Conservation (phyloP, 2,797 vertebrate species). For the Chelon auratus region DNA sequence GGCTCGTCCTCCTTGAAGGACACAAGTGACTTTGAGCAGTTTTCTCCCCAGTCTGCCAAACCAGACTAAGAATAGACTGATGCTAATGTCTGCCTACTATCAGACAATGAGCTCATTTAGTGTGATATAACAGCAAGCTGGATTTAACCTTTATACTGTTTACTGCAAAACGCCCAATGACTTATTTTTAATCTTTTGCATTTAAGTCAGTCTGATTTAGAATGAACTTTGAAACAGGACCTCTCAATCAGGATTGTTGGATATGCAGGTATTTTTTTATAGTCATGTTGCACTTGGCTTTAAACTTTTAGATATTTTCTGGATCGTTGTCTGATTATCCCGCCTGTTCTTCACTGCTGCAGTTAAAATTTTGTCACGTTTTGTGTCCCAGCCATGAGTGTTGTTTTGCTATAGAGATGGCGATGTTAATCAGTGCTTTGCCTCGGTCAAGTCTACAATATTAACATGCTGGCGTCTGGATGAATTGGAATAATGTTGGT, state of each 20-base stretch:
- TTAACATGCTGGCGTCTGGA: too few relatives aligned
- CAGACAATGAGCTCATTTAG: constrained; percentile 70
- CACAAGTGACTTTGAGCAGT: constrained; percentile 28
- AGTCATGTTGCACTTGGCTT: background rate
- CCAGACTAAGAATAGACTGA: constrained; percentile 59
- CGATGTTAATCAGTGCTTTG: too few relatives aligned
- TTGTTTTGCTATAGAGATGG: too few relatives aligned
- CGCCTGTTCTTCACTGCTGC: background rate
- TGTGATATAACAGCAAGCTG: background rate
- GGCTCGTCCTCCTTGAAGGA: constrained; percentile 38
- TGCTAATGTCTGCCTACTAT: constrained; percentile 50
- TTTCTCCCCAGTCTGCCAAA: constrained; percentile 30
- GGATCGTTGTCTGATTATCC: background rate
- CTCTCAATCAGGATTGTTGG: background rate
- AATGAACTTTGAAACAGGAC: background rate
- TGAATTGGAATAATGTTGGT: too few relatives aligned
- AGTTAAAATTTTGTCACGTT: too few relatives aligned
- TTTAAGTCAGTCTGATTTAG: background rate
- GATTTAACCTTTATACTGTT: constrained; percentile 16
- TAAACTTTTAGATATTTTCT: background rate
- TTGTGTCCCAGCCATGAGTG: too few relatives aligned
- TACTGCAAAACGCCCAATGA: constrained; percentile 8
- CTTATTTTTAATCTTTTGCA: background rate
- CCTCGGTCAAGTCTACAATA: too few relatives aligned
- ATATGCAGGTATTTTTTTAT: background rate